A percentile compares a stretch with the other conserved stretches of the same genome.
Conservation (phyloP, 2,888 invertebrate genomes). For the Nudaria mundana region DNA sequence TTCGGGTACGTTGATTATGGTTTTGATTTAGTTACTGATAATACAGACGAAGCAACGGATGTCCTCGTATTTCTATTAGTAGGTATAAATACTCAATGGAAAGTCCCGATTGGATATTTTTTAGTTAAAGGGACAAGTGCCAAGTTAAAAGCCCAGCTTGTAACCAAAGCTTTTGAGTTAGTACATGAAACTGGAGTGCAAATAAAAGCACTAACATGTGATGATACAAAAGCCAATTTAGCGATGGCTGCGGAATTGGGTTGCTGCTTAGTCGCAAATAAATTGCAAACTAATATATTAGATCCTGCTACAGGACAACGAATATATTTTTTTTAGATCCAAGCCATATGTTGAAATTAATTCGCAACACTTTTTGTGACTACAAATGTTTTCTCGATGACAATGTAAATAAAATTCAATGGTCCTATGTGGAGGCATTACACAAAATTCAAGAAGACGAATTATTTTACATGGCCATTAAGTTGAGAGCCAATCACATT, state of each 20-base stretch:
- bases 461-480: background rate
- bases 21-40: background rate
- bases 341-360: constrained; percentile 21
- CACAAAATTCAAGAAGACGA: background rate
- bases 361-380: constrained; percentile 16
- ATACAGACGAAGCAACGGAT: constrained; percentile 3
- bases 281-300: constrained; percentile 17
- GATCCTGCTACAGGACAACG: constrained; percentile 16
- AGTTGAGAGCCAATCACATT: background rate
- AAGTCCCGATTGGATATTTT: constrained; percentile 12
- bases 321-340: constrained; percentile 15
- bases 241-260: constrained; percentile 21
- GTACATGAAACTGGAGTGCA: constrained; percentile 16
- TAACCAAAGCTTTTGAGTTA: constrained; percentile 13
- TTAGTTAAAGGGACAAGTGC: constrained; percentile 3
- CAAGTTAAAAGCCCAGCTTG: constrained; percentile 10
- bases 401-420: background rate
- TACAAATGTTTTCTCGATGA: background rate
- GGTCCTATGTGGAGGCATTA: background rate
- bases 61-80: constrained; percentile 7
- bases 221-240: constrained; percentile 19
- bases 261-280: constrained; percentile 13
- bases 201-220: constrained; percentile 23
- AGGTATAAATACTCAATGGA: constrained; percentile 7
- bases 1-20: background rate